Evolutionary conservation across 1,140 invertebrate species (phyloP), one percentile per base, ranked within the genome.

Genomic region (Tetragonula clypearis): DNA sequence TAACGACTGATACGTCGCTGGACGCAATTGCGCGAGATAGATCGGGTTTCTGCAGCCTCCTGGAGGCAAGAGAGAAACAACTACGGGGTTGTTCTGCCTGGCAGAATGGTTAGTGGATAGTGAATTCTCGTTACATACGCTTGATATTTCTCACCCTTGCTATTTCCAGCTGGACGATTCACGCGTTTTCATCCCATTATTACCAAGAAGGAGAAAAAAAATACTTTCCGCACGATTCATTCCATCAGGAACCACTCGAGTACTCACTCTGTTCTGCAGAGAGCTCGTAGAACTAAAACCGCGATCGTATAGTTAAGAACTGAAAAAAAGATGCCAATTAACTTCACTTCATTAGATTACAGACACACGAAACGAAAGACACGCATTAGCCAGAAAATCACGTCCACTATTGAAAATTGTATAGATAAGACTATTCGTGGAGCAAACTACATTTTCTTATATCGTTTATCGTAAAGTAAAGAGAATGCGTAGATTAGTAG

Each of bases 1-100:
- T 88, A 89, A 88, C 81, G 81, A 79, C 78, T 80, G 87, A 89
- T 89, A 84, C 87, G 76, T 75, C 75, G 78, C 60, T 80, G 79
- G 58, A 79, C 82, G 78, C 74, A 86, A 88, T 88, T 89, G 77
- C 72, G 55, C 66, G 26, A 41, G 68, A 84, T 77, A 81, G 53
- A 84, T 73, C 68, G n/a, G 56, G 53, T 60, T 82, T 1, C 9
- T 68, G 66, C 15, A 68, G 30, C 17, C 66, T 68, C 41, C 79
- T 30, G n/a, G 23, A 68, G 53, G 17, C 66, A 68, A 17, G 9
- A 5, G 73, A 19, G 15, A 49, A 26, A 62, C 30, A 56, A 56
- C 60, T 35, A 2, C 21, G 0, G 15, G 30, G 6, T 65, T 5
- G 21, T 65, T 55, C 15, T n/a, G 35, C n/a, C 17, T 19, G 15